These are phyloP conservation scores for Pomacea maculata DNA, from an alignment of 1,140 invertebrate species.

Conservation along the genomic window DNA sequence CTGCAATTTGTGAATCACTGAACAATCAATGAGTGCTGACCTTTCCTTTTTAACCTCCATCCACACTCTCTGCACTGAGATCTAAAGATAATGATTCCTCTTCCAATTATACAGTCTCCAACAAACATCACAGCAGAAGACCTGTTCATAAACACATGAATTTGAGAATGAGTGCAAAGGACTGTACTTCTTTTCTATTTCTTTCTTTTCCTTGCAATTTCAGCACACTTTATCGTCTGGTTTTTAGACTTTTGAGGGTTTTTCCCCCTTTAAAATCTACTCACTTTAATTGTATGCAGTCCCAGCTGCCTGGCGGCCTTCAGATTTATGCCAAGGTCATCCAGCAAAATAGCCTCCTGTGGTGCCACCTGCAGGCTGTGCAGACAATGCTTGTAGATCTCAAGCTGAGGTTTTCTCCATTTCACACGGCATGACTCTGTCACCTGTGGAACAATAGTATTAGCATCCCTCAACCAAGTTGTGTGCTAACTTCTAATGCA, in stretches of 20 bases:
- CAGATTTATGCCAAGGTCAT: slow-evolving; percentile 65
- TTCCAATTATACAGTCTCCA: not conserved
- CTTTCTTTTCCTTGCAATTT: not conserved
- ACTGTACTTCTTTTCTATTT: not conserved
- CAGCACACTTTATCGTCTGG: not conserved
- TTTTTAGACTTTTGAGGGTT: too few species aligned
- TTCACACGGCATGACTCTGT: slow-evolving; percentile 63
- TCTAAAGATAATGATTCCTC: not conserved
- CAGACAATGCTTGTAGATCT: slow-evolving; percentile 60
- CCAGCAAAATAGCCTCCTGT: slow-evolving; percentile 63
- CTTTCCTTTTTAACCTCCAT: too few species aligned
- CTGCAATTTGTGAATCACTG: slow-evolving; percentile 22
- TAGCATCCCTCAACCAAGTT: not conserved
- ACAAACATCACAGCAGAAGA: not conserved
- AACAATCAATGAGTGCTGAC: not conserved
- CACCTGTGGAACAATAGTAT: slow-evolving; percentile 41
- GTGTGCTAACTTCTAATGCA: not conserved
- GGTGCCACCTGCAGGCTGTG: slow-evolving; percentile 53
- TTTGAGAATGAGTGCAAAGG: not conserved
- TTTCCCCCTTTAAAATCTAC: too few species aligned
- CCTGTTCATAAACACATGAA: not conserved
- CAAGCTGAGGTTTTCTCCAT: slow-evolving; percentile 62
- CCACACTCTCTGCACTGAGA: too few species aligned
- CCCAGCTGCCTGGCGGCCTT: slow-evolving; percentile 62
- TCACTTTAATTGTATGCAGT: slow-evolving; percentile 65